A percentile compares a stretch with the other conserved stretches of the same genome.
Conservation (phyloP, 2,797 vertebrate species). For the Propithecus deckenii region DNA sequence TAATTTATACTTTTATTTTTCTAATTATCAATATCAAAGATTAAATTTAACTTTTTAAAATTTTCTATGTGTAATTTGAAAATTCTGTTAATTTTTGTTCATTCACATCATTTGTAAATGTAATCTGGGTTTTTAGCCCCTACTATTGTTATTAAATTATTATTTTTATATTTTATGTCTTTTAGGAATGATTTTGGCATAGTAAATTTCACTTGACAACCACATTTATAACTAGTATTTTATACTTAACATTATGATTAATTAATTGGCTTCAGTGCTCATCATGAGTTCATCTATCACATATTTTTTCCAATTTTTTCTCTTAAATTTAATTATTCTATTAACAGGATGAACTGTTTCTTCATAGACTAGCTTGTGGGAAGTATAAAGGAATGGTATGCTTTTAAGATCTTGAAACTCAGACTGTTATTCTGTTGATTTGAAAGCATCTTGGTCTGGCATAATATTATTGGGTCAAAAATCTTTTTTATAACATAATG, state of each 20-base stretch:
- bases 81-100: not conserved
- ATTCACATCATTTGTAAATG: not conserved
- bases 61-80: not conserved
- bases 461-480: not conserved
- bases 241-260: not conserved
- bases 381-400: not conserved
- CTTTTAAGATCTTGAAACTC: not conserved
- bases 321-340: not conserved
- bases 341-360: not conserved
- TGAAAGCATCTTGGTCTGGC: not conserved
- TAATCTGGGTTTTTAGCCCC: not conserved
- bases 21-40: not conserved
- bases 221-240: not conserved
- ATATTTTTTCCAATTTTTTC: not conserved
- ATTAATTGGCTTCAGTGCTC: not conserved
- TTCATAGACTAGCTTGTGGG: not conserved
- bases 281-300: not conserved
- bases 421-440: not conserved
- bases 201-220: not conserved
- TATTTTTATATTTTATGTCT: not conserved
- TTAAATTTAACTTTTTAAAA: not conserved
- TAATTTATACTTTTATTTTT: not conserved
- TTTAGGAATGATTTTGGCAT: not conserved
- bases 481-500: not conserved
- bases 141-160: not conserved